phyloP scores from a whole-genome alignment of 2,113 vertebrate genomes.

The Tinamus guttatus region DNA sequence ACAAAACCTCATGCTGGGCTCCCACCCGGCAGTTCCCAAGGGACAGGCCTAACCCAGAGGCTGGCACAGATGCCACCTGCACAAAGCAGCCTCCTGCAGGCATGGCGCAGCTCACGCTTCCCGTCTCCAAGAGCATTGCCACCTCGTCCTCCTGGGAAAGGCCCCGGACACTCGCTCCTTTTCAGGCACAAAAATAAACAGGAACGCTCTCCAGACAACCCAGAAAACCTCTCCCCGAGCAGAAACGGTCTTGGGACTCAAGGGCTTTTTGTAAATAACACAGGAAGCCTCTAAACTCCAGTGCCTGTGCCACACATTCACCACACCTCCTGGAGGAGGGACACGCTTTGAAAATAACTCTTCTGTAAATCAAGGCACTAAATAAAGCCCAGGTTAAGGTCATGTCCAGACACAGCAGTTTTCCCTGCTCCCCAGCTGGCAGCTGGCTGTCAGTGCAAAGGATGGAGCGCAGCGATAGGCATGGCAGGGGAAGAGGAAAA shows the following conservation, averaged over 20 bases:
- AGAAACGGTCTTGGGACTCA: not conserved
- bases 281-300: not conserved
- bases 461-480: not conserved
- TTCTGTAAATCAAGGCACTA: constrained; percentile 50
- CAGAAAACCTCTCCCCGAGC: constrained; percentile 8
- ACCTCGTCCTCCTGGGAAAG: not conserved
- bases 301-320: not conserved
- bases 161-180: not conserved
- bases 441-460: not conserved
- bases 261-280: constrained; percentile 27
- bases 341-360: constrained; percentile 56
- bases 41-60: not conserved
- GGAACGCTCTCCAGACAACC: not conserved
- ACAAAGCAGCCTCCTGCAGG: not conserved
- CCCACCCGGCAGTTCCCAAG: not conserved
- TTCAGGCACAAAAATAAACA: not conserved
- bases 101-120: not conserved
- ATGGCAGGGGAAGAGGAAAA: not conserved
- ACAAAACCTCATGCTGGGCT: not conserved
- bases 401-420: constrained; percentile 21
- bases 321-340: constrained; percentile 52
- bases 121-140: not conserved
- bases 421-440: constrained; percentile 24
- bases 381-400: constrained; percentile 73
- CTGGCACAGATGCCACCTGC: not conserved